Evolutionary conservation across 53 echinoderm and acorn worm species (phyloP).

Genomic region (Zoroaster sp.): DNA sequence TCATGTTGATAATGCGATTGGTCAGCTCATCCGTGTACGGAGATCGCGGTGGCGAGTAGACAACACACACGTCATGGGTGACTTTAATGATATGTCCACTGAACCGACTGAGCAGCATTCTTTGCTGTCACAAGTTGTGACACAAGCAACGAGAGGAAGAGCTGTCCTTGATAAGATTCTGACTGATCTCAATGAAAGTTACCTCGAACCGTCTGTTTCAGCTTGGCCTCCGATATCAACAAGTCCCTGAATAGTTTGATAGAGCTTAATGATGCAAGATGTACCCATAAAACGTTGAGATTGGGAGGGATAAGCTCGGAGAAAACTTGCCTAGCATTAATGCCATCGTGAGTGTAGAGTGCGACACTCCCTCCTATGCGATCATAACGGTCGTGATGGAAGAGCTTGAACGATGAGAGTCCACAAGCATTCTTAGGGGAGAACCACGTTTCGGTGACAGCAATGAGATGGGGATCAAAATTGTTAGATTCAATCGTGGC

Average conservation of each 20-base stretch:
- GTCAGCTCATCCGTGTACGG: background rate
- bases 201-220: background rate
- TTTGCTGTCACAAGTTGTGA: background rate
- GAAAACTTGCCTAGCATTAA: background rate
- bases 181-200: background rate
- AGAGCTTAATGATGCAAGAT: background rate
- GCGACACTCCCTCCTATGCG: too few relatives aligned
- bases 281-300: constrained; percentile 25
- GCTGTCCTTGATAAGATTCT: constrained; percentile 49
- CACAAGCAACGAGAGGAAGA: background rate
- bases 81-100: constrained; percentile 39
- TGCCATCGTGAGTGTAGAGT: background rate
- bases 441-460: constrained; percentile 55
- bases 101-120: background rate
- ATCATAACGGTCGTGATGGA: constrained; percentile 9
- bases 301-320: background rate
- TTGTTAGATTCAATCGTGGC: background rate
- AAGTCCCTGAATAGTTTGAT: background rate
- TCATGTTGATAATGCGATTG: constrained; percentile 37
- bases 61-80: constrained; percentile 49
- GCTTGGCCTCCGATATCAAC: constrained; percentile 15
- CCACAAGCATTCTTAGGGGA: background rate
- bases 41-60: constrained; percentile 48
- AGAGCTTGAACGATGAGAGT: background rate
- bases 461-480: constrained; percentile 32